These are phyloP conservation scores for Maconellicoccus hirsutus DNA, from an alignment of 1,140 invertebrate genomes.

Conservation along the genomic window DNA sequence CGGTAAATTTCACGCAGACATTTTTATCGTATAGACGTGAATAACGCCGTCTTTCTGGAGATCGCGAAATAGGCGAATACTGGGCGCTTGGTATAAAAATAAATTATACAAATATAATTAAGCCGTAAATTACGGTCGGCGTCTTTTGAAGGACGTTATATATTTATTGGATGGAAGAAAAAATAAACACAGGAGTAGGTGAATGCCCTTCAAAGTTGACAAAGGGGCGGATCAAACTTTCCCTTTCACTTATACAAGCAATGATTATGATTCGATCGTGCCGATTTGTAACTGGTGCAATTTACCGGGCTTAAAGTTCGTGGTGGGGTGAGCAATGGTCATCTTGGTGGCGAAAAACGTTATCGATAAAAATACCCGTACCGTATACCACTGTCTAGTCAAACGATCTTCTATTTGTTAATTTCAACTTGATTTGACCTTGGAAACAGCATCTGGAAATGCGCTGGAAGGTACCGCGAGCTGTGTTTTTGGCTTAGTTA, in stretches of 20 bases:
- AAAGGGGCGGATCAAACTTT: conserved; percentile 15
- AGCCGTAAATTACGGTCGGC: conserved; percentile 17
- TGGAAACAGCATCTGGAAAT: conserved; percentile 11
- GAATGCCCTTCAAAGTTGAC: conserved; percentile 11
- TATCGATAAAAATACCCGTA: no score
- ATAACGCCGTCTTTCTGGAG: not conserved
- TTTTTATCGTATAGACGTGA: not conserved
- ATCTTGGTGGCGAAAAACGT: no score
- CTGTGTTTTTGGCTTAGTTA: conserved; percentile 13
- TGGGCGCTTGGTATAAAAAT: not conserved
- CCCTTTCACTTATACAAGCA: not conserved
- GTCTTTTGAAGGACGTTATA: conserved; percentile 13
- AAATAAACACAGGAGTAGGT: not conserved
- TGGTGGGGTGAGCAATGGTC: not conserved
- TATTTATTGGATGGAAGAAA: not conserved
- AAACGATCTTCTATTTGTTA: no score
- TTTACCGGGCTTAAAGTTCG: not conserved
- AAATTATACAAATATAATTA: conserved; percentile 14
- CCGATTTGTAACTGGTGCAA: not conserved
- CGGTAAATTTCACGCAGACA: no score
- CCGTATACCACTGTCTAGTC: no score
- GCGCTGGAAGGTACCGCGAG: not conserved
- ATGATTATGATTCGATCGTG: conserved; percentile 13
- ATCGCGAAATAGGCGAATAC: not conserved
- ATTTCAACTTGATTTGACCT: not conserved